Evolutionary conservation across 2,888 invertebrate genomes (phyloP), one percentile per base, ranked within the genome.

Genomic region (Xestia sexstrigata): DNA sequence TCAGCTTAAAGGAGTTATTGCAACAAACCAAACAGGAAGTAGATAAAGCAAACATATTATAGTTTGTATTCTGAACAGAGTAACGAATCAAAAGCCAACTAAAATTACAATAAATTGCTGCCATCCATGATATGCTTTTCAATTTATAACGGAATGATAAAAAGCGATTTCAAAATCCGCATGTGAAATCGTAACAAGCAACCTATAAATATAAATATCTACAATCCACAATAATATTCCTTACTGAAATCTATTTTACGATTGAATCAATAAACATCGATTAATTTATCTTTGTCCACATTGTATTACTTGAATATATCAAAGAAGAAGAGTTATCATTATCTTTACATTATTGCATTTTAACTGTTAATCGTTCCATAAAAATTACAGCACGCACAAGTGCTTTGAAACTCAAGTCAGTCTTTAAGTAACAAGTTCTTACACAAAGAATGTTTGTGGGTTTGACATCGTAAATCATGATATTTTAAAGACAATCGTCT

Each of bases 41-140:
- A 62, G 42, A 23, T 67, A 67, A 63, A 67, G 49, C 39, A 39
- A 63, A 65, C 47, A 45, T 30, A 45, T 15, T 49, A 8, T 35
- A 26, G 13, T 74, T 70, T 60, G 60, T 78, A 88, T 85, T 88
- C 92, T 91, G 90, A 93, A 94, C 93, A 94, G 91, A 93, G 92
- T 90, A 90, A 89, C 85, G 74, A 85, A 83, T 83, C 87, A 89
- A 87, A 92, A 93, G 92, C 91, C 92, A 94, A 95, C 92, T 93
- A 90, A 95, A 93, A 81, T 89, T 93, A 92, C 86, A 89, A 87
- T 89, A 90, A 90, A 91, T 91, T 92, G 91, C 90, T 89, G 90
- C 90, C 90, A 87, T 93, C 88, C 90, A 90, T 95, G 95, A 95
- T 95, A 95, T 95, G 95, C 94, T 89, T 93, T 91, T 90, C 92